A percentile compares a stretch with the other conserved stretches of the same genome.
phyloP scores from a whole-genome alignment of 2,113 vertebrate species.

The Leptocoma aspasia region DNA sequence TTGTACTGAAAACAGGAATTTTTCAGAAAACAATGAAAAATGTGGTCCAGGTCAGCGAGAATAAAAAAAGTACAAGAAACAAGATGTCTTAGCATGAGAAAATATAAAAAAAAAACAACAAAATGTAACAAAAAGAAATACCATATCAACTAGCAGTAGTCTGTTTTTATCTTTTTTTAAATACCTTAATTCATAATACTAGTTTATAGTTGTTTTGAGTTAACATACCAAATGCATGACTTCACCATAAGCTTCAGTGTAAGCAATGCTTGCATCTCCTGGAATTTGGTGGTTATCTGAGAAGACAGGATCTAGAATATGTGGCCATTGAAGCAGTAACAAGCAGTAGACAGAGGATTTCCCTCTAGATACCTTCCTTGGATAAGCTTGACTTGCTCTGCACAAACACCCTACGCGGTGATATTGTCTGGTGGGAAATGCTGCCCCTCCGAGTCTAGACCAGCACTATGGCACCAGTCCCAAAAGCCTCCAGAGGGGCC shows the following conservation, averaged over 20 bases:
- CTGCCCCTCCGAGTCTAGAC: background rate
- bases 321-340: background rate
- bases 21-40: background rate
- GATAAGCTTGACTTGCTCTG: background rate
- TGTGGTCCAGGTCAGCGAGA: background rate
- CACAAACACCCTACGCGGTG: fast-evolving
- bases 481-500: background rate
- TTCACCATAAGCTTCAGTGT: background rate
- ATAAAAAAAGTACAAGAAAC: background rate
- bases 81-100: background rate
- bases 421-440: background rate
- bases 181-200: background rate
- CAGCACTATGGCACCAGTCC: fast-evolving
- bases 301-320: background rate
- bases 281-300: background rate
- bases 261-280: background rate
- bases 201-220: background rate
- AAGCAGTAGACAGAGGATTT: background rate
- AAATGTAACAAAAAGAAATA: background rate
- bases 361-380: background rate
- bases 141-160: background rate
- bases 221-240: background rate
- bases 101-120: background rate
- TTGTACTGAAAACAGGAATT: background rate
- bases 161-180: background rate